Conservation (phyloP, 2,888 invertebrate species). For the Rhorus exstirpatorius region DNA sequence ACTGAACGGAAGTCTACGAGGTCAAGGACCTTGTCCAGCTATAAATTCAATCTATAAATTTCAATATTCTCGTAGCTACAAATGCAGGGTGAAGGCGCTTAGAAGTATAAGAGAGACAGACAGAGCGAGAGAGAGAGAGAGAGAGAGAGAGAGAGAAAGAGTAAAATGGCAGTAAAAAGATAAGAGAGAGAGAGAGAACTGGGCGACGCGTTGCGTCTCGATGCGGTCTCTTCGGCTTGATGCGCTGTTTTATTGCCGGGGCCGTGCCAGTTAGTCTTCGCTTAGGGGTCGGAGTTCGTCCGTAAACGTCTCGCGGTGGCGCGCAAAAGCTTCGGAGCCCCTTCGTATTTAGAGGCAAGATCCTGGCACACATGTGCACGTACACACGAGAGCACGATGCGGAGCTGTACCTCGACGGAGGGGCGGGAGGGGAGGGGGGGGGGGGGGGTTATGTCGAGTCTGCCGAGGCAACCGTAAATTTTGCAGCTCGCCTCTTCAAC, state of each 20-base stretch:
- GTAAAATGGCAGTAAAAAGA: too few relatives aligned
- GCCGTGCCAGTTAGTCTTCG: constrained; percentile 81
- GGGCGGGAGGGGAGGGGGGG: constrained; percentile 80
- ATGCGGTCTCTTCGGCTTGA: constrained; percentile 75
- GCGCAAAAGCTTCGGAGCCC: constrained; percentile 72
- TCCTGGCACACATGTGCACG: constrained; percentile 67
- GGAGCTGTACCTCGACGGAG: constrained; percentile 77
- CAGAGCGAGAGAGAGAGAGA: constrained; percentile 12
- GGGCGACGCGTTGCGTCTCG: constrained; percentile 63
- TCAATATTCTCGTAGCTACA: constrained; percentile 17
- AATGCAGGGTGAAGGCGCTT: constrained; percentile 11
- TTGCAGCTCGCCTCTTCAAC: constrained; percentile 77
- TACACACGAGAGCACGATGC: constrained; percentile 42
- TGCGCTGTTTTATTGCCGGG: constrained; percentile 80
- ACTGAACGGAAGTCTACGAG: too few relatives aligned
- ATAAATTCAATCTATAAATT: too few relatives aligned
- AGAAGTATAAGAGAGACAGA: constrained; percentile 17
- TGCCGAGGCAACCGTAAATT: constrained; percentile 79
- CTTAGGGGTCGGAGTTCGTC: constrained; percentile 81
- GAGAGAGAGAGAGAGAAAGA: neutral
- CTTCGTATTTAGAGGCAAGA: constrained; percentile 73
- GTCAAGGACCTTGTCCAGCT: too few relatives aligned
- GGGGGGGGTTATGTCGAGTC: constrained; percentile 80
- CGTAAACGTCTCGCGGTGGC: constrained; percentile 81
- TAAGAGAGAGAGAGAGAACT: constrained; percentile 32